Percentiles rank a stretch among this genome's conserved stretches.
Evolutionary conservation across 92 coral and sea anemone species (phyloP).

Genomic region (Siderastrea siderea): DNA sequence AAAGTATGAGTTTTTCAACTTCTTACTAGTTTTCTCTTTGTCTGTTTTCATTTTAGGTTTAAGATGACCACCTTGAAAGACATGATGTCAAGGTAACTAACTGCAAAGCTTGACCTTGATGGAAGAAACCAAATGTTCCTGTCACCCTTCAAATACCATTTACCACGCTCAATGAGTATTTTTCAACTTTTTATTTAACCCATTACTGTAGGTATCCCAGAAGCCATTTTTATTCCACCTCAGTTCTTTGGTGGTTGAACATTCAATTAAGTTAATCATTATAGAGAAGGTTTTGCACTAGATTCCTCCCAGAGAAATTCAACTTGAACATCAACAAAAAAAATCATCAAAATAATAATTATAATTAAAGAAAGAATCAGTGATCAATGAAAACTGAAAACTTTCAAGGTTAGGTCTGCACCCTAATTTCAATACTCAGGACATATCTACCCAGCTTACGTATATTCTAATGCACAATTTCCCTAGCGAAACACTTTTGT

Average conservation of each 20-base stretch:
- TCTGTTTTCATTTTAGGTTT: neutral
- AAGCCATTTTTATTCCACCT: too few species aligned
- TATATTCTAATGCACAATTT: conserved; percentile 39
- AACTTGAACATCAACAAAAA: too few species aligned
- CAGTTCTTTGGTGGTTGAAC: too few species aligned
- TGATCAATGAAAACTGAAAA: neutral
- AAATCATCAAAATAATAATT: too few species aligned
- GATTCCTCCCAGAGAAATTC: too few species aligned
- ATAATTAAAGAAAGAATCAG: neutral
- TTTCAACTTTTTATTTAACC: neutral
- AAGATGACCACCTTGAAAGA: neutral
- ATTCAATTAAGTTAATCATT: too few species aligned
- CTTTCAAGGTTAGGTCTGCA: neutral
- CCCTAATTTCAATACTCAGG: conserved; percentile 4
- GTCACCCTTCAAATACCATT: neutral
- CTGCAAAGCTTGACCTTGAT: neutral
- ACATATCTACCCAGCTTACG: conserved; percentile 22
- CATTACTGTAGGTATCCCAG: too few species aligned
- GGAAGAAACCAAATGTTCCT: neutral
- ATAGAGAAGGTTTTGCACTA: too few species aligned
- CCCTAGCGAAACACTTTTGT: conserved; percentile 20
- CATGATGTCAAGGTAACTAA: neutral
- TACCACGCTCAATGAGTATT: neutral
- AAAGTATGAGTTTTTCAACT: too few species aligned
- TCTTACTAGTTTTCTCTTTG: neutral